A percentile compares a stretch with the other conserved stretches of the same genome.
Conservation (phyloP, 2,888 invertebrate genomes). For the Erynnis tages region DNA sequence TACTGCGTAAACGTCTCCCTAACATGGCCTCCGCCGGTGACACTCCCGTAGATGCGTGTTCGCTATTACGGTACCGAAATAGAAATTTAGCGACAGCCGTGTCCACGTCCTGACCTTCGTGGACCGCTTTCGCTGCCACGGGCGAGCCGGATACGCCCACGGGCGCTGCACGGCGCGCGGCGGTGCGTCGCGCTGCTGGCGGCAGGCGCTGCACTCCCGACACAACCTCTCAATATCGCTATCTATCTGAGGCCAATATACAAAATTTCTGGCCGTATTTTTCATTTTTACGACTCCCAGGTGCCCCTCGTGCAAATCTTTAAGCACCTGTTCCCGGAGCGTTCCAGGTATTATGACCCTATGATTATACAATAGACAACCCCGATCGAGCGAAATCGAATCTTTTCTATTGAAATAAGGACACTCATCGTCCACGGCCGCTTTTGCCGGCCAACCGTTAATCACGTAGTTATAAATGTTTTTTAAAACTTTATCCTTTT, state of each 20-base stretch:
- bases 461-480: slow-evolving; percentile 1
- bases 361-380: slow-evolving; percentile 14
- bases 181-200: slow-evolving; percentile 32
- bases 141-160: slow-evolving; percentile 32
- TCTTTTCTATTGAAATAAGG: slow-evolving; percentile 3
- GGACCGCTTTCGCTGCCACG: slow-evolving; percentile 30
- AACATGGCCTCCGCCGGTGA: slow-evolving; percentile 32
- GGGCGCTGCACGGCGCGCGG: slow-evolving; percentile 31
- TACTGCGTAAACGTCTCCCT: slow-evolving; percentile 32
- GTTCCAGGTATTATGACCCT: slow-evolving; percentile 8
- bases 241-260: slow-evolving; percentile 37
- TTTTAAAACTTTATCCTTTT: slow-evolving; percentile 7
- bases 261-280: slow-evolving; percentile 32
- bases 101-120: slow-evolving; percentile 15
- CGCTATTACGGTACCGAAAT: slow-evolving; percentile 23
- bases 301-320: slow-evolving; percentile 27
- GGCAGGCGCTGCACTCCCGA: slow-evolving; percentile 33
- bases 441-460: background rate
- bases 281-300: slow-evolving; percentile 36
- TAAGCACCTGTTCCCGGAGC: background rate
- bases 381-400: slow-evolving; percentile 1
- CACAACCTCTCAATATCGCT: slow-evolving; percentile 31
- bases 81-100: slow-evolving; percentile 19
- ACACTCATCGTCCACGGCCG: background rate
- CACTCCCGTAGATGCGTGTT: slow-evolving; percentile 31